These are phyloP conservation scores for Narcine bancroftii DNA, from an alignment of 2,113 vertebrate genomes.

Conservation along the genomic window DNA sequence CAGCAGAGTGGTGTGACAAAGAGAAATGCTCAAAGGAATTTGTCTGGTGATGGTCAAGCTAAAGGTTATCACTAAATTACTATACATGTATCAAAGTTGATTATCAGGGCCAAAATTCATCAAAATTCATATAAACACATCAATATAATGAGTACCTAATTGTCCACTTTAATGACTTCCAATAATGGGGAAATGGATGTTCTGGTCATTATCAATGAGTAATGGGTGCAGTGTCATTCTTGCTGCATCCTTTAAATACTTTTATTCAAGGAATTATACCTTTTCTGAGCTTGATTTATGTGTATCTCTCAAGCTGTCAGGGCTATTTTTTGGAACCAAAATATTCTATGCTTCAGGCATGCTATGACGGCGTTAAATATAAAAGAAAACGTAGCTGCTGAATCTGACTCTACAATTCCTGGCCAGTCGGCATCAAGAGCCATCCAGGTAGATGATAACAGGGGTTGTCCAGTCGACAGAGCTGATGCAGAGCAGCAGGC, in stretches of 20 bases:
- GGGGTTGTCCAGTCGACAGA: no score
- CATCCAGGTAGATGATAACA: background rate
- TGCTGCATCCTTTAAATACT: background rate
- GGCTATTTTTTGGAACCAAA: background rate
- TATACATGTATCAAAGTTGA: background rate
- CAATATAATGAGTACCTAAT: background rate
- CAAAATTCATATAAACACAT: background rate
- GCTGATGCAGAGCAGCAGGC: no score
- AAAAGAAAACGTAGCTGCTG: background rate
- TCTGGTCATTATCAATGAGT: background rate
- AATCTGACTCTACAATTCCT: background rate
- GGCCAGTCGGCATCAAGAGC: background rate
- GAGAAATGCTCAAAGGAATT: background rate
- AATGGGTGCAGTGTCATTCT: background rate
- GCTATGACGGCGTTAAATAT: background rate
- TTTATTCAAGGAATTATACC: background rate
- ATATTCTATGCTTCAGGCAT: background rate
- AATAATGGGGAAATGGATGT: background rate
- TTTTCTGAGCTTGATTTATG: background rate
- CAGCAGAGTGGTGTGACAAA: no score
- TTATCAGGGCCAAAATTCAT: background rate
- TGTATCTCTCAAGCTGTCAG: background rate
- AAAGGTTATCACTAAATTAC: background rate
- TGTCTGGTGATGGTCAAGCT: background rate
- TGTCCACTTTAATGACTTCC: conserved; percentile 11